phyloP scores from a whole-genome alignment of 2,113 vertebrate species.

The Beaufortia kweichowensis region DNA sequence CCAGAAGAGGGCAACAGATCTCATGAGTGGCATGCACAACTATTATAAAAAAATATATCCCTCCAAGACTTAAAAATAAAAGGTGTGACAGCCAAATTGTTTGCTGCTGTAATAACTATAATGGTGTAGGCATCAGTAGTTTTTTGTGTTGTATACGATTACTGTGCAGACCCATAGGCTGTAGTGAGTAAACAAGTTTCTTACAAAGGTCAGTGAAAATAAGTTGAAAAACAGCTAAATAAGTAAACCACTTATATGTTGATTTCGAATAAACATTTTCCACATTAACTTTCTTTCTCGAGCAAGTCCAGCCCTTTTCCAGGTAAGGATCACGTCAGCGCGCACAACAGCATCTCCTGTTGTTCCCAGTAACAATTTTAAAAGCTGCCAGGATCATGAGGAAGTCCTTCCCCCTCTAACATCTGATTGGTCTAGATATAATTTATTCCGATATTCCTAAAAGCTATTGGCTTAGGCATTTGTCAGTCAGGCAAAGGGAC shows the following conservation, averaged over 20 bases:
- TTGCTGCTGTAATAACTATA: no score
- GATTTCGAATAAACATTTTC: neutral
- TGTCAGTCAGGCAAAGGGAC: slow-evolving; percentile 52
- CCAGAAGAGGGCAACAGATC: slow-evolving; percentile 60
- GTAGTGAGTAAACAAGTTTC: no score
- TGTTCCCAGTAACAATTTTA: slow-evolving; percentile 55
- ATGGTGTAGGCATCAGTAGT: no score
- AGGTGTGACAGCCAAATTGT: no score
- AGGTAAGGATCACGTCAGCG: slow-evolving; percentile 66
- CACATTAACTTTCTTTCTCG: neutral
- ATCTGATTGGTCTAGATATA: slow-evolving; percentile 59
- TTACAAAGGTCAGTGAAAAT: no score
- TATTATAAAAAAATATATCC: neutral
- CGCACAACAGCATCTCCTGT: slow-evolving; percentile 36
- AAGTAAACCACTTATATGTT: no score
- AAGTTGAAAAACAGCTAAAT: no score
- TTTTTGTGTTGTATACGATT: no score
- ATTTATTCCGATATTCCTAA: neutral
- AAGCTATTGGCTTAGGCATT: slow-evolving; percentile 53
- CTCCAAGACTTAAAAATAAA: neutral
- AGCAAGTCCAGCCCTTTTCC: slow-evolving; percentile 47
- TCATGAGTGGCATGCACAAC: slow-evolving; percentile 31
- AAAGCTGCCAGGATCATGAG: slow-evolving; percentile 52
- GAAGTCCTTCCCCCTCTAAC: slow-evolving; percentile 69
- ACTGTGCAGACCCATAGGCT: no score